phyloP scores from a whole-genome alignment of 2,113 vertebrate genomes.

The Hyperopisus bebe region DNA sequence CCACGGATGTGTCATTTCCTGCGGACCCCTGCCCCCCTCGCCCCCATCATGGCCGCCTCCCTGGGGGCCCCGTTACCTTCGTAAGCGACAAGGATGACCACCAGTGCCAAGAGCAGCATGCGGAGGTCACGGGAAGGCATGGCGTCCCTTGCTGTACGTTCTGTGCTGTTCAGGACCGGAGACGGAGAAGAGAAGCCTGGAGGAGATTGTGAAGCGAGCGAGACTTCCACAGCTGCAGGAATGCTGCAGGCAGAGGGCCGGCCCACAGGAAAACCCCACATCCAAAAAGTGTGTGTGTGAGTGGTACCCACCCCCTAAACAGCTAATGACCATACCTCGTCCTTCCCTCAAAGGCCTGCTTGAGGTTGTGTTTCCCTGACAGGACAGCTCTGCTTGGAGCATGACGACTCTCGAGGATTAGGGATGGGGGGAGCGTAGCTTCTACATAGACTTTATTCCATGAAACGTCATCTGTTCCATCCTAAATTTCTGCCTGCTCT shows the following conservation, averaged over 20 bases:
- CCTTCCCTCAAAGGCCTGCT: background rate
- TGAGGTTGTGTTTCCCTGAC: background rate
- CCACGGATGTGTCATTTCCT: background rate
- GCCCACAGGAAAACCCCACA: background rate
- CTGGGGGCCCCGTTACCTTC: constrained; percentile 32
- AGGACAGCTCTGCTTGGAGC: background rate
- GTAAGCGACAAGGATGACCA: constrained; percentile 25
- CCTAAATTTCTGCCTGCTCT: background rate
- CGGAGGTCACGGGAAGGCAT: constrained; percentile 34
- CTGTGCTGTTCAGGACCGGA: background rate
- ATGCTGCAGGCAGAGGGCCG: background rate
- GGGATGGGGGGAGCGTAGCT: background rate
- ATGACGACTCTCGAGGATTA: background rate
- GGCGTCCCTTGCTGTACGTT: background rate
- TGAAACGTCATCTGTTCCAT: background rate
- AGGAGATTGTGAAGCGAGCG: background rate
- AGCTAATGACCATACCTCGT: background rate
- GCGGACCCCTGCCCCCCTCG: background rate
- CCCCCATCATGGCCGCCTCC: background rate
- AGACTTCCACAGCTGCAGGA: background rate
- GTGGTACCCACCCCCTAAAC: background rate
- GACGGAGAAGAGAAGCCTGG: background rate
- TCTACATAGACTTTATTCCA: background rate
- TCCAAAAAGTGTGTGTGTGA: background rate
- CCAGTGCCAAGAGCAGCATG: constrained; percentile 21